A percentile compares a stretch with the other conserved stretches of the same genome.
These are phyloP conservation scores for Brassicogethes aeneus DNA, from an alignment of 2,888 invertebrate genomes.

Conservation along the genomic window DNA sequence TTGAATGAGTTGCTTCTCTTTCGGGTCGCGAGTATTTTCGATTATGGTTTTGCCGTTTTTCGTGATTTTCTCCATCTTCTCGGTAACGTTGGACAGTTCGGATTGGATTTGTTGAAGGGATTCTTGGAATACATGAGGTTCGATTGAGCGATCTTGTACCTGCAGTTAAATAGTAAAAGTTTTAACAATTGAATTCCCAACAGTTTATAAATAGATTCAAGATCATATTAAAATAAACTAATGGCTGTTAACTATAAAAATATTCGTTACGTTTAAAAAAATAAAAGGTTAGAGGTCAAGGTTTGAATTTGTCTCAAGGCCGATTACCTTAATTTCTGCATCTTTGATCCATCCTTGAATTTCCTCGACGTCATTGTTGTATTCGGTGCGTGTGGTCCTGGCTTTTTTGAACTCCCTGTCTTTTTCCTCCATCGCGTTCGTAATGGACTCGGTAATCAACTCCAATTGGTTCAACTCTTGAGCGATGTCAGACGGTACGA, in stretches of 20 bases:
- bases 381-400: constrained; percentile 71
- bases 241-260: too few species aligned
- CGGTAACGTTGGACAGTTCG: constrained; percentile 61
- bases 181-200: too few species aligned
- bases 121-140: constrained; percentile 71
- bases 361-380: constrained; percentile 67
- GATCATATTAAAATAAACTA: too few species aligned
- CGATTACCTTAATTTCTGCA: constrained; percentile 64
- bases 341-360: constrained; percentile 77
- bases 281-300: too few species aligned
- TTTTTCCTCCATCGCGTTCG: constrained; percentile 78
- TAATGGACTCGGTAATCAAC: constrained; percentile 68
- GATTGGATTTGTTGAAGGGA: constrained; percentile 66
- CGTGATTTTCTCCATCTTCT: constrained; percentile 68
- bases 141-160: constrained; percentile 63
- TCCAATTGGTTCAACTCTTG: constrained; percentile 77
- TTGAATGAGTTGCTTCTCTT: constrained; percentile 66
- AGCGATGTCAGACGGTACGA: constrained; percentile 65
- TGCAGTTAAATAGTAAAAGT: neutral
- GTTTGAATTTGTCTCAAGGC: neutral
- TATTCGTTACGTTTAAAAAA: too few species aligned
- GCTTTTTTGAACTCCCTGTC: constrained; percentile 82
- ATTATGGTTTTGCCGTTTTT: constrained; percentile 71
- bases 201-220: too few species aligned
- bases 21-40: constrained; percentile 69